Conservation (phyloP, 1,140 invertebrate genomes). For the Latrodectus geometricus region DNA sequence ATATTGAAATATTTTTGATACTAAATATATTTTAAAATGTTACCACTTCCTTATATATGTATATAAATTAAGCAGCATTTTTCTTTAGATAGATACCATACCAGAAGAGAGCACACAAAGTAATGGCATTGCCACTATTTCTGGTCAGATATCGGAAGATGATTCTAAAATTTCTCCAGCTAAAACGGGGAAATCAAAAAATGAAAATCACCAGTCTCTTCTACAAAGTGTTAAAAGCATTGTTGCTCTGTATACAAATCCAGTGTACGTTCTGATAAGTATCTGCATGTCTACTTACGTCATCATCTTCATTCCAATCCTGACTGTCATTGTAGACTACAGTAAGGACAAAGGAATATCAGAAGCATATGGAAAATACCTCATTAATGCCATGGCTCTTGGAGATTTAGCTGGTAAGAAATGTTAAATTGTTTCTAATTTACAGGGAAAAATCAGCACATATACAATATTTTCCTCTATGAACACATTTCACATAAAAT, state of each 20-base stretch:
- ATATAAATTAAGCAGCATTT: no score
- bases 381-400: conserved; percentile 27
- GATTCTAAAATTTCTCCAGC: not conserved
- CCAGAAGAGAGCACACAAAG: not conserved
- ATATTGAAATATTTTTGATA: no score
- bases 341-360: conserved; percentile 32
- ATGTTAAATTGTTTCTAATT: not conserved
- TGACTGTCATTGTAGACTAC: conserved; percentile 36
- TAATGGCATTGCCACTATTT: not conserved
- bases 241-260: conserved; percentile 4
- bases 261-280: conserved; percentile 31
- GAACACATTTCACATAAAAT: not conserved
- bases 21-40: no score
- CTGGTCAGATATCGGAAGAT: not conserved
- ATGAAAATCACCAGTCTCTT: not conserved
- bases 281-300: conserved; percentile 28
- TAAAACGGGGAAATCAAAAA: not conserved
- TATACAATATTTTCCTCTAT: not conserved
- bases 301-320: conserved; percentile 33
- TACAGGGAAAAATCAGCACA: not conserved
- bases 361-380: conserved; percentile 22
- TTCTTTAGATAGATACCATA: no score
- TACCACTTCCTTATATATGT: no score
- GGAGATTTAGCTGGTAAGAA: conserved; percentile 33
- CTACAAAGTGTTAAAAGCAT: not conserved